phyloP scores from a whole-genome alignment of 92 coral and sea anemone genomes.

The Pocillopora meandrina region DNA sequence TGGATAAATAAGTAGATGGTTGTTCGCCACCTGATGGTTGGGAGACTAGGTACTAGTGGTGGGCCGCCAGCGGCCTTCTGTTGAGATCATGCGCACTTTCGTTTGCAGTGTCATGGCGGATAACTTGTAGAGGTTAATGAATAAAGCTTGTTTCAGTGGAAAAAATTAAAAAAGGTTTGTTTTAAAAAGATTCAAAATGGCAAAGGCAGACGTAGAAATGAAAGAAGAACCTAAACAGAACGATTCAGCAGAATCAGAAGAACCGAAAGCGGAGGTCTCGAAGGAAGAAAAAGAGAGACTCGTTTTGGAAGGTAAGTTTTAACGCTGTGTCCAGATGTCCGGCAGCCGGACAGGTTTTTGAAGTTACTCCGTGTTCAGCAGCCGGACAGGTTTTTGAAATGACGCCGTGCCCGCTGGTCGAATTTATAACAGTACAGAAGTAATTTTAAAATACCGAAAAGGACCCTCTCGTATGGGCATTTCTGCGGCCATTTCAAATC shows the following conservation, averaged over 20 bases:
- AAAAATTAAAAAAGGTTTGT: not conserved
- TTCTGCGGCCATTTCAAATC: no score
- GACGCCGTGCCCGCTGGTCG: no score
- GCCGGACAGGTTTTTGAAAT: no score
- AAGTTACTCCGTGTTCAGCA: no score
- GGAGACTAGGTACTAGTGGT: no score
- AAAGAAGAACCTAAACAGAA: slow-evolving; percentile 65
- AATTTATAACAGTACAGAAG: no score
- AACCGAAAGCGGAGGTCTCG: slow-evolving; percentile 80
- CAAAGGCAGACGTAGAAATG: slow-evolving; percentile 92
- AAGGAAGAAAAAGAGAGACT: slow-evolving; percentile 94
- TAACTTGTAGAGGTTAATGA: not conserved
- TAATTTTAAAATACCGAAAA: no score
- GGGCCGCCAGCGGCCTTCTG: slow-evolving; percentile 23
- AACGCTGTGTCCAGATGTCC: no score
- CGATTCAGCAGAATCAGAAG: slow-evolving; percentile 65
- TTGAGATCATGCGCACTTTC: slow-evolving; percentile 15
- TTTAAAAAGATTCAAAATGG: slow-evolving; percentile 34
- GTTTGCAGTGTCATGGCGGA: slow-evolving; percentile 72
- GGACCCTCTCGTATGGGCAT: no score
- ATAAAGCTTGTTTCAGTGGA: slow-evolving; percentile 14
- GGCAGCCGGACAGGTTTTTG: no score
- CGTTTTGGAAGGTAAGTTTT: slow-evolving; percentile 79
- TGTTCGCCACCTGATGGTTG: no score
- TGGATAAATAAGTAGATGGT: no score